Conservation (phyloP, 2,888 invertebrate species). For the Hyles lineata region DNA sequence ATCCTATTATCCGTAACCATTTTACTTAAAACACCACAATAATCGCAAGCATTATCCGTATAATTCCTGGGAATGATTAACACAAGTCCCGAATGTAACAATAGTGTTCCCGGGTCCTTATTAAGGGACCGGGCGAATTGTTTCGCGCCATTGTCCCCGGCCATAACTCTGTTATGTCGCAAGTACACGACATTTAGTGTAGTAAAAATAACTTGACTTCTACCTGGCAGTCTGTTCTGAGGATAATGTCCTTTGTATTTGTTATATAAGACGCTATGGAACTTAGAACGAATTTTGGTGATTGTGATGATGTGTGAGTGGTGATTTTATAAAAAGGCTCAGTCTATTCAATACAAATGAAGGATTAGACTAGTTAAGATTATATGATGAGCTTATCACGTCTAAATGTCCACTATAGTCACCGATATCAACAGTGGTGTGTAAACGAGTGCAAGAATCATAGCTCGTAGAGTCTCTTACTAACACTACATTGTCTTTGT, state of each 20-base stretch:
- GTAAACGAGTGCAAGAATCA: too few relatives aligned
- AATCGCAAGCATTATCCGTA: not conserved
- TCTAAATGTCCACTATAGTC: too few relatives aligned
- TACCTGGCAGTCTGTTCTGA: not conserved
- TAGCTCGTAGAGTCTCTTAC: too few relatives aligned
- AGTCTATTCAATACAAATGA: too few relatives aligned
- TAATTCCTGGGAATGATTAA: conserved; percentile 17
- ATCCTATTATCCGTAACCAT: too few relatives aligned
- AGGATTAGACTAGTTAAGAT: too few relatives aligned
- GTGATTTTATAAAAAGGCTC: too few relatives aligned
- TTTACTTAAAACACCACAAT: not conserved
- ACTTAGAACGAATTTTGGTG: too few relatives aligned
- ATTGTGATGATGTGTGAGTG: too few relatives aligned
- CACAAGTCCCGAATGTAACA: conserved; percentile 10
- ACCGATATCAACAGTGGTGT: too few relatives aligned
- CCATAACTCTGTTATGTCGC: conserved; percentile 4
- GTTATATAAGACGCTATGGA: not conserved
- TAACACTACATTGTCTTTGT: too few relatives aligned
- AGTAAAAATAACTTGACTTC: not conserved
- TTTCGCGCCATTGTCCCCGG: conserved; percentile 16
- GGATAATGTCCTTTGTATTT: not conserved
- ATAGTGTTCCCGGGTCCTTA: conserved; percentile 17
- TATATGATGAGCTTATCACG: too few relatives aligned
- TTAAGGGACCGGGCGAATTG: conserved; percentile 18
- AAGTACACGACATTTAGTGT: conserved; percentile 23